Evolutionary conservation across 2,797 vertebrate genomes (phyloP), one percentile per base, ranked within the genome.

Genomic region (Eidolon dupreanum): DNA sequence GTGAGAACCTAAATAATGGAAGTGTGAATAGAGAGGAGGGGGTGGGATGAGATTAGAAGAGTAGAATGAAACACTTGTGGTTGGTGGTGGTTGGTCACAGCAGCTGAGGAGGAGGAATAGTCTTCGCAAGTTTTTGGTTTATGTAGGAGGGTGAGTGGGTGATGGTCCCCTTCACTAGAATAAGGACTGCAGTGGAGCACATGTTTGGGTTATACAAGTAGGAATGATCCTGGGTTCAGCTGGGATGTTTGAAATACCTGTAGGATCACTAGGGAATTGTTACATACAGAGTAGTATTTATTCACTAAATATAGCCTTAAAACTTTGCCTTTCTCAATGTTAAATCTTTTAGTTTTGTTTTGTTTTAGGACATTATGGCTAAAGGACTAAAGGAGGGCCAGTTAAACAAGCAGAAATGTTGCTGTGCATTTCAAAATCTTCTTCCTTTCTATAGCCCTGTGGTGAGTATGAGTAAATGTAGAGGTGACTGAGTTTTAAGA

Each of bases 401-500:
- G 81, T 96, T 99, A 89, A 99, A 98, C 90, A 99, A 99, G 74
- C 98, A 99, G 97, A 99, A 98, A 0, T 99, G 98, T 97, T 98
- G 98, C 70, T 98, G 98, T 95, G 99, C 99, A 0, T 98, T 99
- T 17, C 97, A 97, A 90, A 98, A 98, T 92, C 99, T 99, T 51
- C 98, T 99, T 71, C 99, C 99, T 26, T 98, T 98, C 55, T 99
- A 99, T 95, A 98, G 95, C 24, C 94, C 98, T 16, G 98, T 99
- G 65, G 99, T 99, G 97, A 99, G 99, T 98, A 90, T 93, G 33
- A 53, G n/a, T 75, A 41, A 46, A 51, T 28, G 17, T 24, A 20
- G 4, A 65, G 63, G 22, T 38, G 13, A 55, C 43, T 24, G 24
- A 87, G 43, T 65, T 49, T 71, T 51, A 43, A 43, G 49, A 65